A percentile compares a stretch with the other conserved stretches of the same genome.
These are phyloP conservation scores for Pandion haliaetus DNA, from an alignment of 2,113 vertebrate genomes.

Conservation along the genomic window DNA sequence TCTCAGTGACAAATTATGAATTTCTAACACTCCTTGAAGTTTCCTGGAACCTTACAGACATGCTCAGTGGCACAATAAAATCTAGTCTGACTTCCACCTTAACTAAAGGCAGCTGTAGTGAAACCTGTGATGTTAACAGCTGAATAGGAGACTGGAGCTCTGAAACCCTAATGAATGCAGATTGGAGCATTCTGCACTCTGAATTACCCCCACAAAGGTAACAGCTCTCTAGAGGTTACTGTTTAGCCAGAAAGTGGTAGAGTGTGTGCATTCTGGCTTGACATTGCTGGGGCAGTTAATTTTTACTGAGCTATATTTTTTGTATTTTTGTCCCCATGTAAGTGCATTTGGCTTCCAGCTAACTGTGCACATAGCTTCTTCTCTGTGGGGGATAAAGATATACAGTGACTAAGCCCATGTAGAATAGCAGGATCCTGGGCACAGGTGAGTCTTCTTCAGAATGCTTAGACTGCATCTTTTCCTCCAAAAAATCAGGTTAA, in stretches of 20 bases:
- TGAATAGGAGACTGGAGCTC: background rate
- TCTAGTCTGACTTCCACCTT: background rate
- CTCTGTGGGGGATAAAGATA: background rate
- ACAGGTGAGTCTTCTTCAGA: background rate
- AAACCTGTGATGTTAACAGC: background rate
- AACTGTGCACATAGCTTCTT: background rate
- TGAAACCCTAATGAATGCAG: background rate
- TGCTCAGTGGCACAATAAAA: background rate
- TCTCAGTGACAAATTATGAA: background rate
- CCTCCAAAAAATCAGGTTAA: background rate
- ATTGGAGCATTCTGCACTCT: background rate
- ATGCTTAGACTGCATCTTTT: background rate
- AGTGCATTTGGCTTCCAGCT: background rate
- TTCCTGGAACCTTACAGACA: background rate
- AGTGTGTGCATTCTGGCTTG: background rate
- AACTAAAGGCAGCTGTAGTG: background rate
- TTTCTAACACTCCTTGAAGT: background rate
- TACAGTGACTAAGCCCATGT: background rate
- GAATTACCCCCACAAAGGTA: background rate
- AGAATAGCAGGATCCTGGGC: constrained; percentile 13
- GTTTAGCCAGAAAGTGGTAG: background rate
- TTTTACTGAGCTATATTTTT: background rate
- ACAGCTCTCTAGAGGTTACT: background rate
- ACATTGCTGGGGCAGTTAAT: background rate
- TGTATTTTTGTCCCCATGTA: background rate